Evolutionary conservation across 2,797 vertebrate genomes (phyloP), one percentile per base, ranked within the genome.

Genomic region (Siniperca scherzeri): DNA sequence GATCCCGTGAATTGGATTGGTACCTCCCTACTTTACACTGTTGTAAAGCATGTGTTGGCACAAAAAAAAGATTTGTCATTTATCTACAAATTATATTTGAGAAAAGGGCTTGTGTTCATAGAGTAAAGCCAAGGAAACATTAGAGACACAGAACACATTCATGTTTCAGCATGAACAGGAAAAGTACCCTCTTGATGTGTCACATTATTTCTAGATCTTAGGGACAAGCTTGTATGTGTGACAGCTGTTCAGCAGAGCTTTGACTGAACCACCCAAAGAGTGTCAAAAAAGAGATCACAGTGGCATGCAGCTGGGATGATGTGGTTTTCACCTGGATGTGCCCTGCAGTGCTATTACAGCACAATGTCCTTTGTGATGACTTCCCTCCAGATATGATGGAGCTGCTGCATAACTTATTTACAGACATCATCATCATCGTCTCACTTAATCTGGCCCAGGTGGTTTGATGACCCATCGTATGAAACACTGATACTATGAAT

Each of bases 241-340:
- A 77, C 81, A 62, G 77, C 77, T 65, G 66, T 56, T 78, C 61
- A 53, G 46, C 50, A 21, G 61, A 80, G 48, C 48, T 12, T 38
- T 46, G 36, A 59, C 60, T 77, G 56, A 79, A 38, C 40, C 72
- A 75, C 77, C 50, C n/a, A 69, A 70, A 14, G 1, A 52, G 53
- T 46, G 62, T 78, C 12, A 17, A 66, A 68, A 78, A 38, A 13
- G 25, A 64, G 25, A 80, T 75, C 57, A 80, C 56, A 72, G 44
- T 48, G 50, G 57, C 52, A 30, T 70, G 60, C 65, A 64, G 66
- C 68, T n/a, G 46, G 60, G 33, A 62, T 74, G 64, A 84, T 75
- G 68, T n/a, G 36, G 59, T 70, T 79, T 83, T 85, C 59, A 87
- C 88, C 62, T 91, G 72, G 48, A 79, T 77, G 67, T 67, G 68